Percentiles rank a stretch among this genome's conserved stretches.
Conservation (phyloP, 2,797 vertebrate genomes). For the Paramormyrops hopkinsi region DNA sequence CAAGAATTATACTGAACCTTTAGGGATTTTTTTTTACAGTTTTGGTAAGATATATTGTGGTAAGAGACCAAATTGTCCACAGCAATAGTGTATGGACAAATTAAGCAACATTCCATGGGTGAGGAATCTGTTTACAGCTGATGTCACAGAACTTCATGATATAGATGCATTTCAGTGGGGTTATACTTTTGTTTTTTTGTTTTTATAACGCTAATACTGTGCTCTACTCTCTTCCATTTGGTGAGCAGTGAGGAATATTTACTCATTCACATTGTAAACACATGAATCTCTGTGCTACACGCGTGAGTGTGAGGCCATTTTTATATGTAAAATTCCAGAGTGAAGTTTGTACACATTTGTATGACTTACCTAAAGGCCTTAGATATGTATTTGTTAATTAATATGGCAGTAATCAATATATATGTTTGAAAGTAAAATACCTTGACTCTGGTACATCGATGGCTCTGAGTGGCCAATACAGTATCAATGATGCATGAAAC, state of each 20-base stretch:
- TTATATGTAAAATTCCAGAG: background rate
- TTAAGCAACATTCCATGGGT: constrained; percentile 71
- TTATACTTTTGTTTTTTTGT: constrained; percentile 33
- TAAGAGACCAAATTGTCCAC: constrained; percentile 71
- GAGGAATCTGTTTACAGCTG: constrained; percentile 48
- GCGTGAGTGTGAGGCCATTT: background rate
- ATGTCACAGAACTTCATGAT: background rate
- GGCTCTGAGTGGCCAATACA: background rate
- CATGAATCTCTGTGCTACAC: constrained; percentile 28
- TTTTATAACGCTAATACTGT: constrained; percentile 40
- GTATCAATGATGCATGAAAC: background rate
- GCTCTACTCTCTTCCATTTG: constrained; percentile 17
- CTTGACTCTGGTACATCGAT: background rate
- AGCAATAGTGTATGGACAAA: constrained; percentile 64
- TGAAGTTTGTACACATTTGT: constrained; percentile 46
- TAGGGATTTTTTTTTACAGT: constrained; percentile 40
- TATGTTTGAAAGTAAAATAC: background rate
- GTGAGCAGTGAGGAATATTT: constrained; percentile 16
- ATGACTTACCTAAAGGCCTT: constrained; percentile 60
- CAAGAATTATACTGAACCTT: constrained; percentile 35
- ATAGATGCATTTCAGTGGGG: constrained; percentile 12
- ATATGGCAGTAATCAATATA: background rate
- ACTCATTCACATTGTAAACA: constrained; percentile 26
- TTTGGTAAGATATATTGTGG: constrained; percentile 51
- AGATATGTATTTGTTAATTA: constrained; percentile 50